Conservation (phyloP, 2,888 invertebrate genomes). For the Platycheirus rosarum region DNA sequence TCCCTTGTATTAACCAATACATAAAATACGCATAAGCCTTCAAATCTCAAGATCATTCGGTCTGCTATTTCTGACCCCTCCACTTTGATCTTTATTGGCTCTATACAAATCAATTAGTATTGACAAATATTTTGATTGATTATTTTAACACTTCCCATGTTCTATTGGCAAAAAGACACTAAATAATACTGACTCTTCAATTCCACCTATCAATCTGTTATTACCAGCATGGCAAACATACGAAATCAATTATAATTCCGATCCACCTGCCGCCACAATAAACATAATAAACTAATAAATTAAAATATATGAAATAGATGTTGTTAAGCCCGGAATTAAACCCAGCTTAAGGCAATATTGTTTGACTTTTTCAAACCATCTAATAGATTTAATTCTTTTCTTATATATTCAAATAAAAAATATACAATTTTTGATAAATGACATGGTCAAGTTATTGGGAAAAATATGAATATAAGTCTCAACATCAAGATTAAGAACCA, state of each 20-base stretch:
- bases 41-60: too few species aligned
- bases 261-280: not conserved
- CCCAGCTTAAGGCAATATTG: conserved; percentile 44
- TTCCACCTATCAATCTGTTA: not conserved
- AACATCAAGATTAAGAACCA: not conserved
- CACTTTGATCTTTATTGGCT: not conserved
- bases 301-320: conserved; percentile 27
- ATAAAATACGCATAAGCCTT: too few species aligned
- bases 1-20: too few species aligned
- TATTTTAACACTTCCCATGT: conserved; percentile 18
- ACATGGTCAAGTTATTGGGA: not conserved
- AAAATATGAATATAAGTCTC: not conserved
- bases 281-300: conserved; percentile 27
- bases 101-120: conserved; percentile 13
- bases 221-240: not conserved
- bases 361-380: conserved; percentile 1
- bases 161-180: not conserved
- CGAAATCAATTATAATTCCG: conserved; percentile 5
- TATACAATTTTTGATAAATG: conserved; percentile 14
- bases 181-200: not conserved
- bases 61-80: too few species aligned
- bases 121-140: conserved; percentile 26
- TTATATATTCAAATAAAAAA: conserved; percentile 13
- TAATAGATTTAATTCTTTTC: conserved; percentile 28
- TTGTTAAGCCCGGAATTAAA: conserved; percentile 48